Evolutionary conservation across 2,888 invertebrate species (phyloP).

Genomic region (Lycia hirtaria): DNA sequence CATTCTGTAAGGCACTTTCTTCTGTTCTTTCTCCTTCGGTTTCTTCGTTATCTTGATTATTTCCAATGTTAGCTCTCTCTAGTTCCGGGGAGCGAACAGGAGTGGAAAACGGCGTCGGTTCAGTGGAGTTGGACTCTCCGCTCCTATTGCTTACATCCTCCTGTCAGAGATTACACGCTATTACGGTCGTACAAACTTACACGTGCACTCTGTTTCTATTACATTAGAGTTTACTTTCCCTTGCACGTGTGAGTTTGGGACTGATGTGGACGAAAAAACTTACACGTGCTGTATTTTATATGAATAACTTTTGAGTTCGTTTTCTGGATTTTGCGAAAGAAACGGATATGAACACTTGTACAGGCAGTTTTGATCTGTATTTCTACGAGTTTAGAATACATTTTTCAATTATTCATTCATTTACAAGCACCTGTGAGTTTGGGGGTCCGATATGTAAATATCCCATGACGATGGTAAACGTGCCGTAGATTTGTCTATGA

Average conservation of each 20-base stretch:
- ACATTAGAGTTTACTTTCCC: conserved; percentile 26
- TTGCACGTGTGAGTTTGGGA: conserved; percentile 59
- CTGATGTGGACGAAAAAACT: conserved; percentile 17
- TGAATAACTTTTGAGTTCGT: conserved; percentile 19
- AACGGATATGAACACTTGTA: not conserved
- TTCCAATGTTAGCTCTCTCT: conserved; percentile 33
- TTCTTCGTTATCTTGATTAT: conserved; percentile 12
- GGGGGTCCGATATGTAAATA: conserved; percentile 39
- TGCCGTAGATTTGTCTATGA: conserved; percentile 71
- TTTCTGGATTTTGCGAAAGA: conserved; percentile 41
- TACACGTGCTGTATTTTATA: conserved; percentile 18
- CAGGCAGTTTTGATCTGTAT: conserved; percentile 19
- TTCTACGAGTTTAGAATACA: conserved; percentile 18
- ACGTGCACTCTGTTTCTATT: conserved; percentile 46
- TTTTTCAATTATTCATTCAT: too few species aligned
- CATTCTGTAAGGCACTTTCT: conserved; percentile 38
- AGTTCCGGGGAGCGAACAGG: conserved; percentile 69
- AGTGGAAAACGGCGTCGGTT: conserved; percentile 72
- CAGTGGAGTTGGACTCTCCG: conserved; percentile 68
- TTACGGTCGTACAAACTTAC: conserved; percentile 63
- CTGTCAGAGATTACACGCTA: conserved; percentile 72
- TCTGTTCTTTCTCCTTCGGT: conserved; percentile 12
- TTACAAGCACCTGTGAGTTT: conserved; percentile 60
- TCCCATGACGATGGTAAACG: conserved; percentile 45
- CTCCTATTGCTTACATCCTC: conserved; percentile 78